These are phyloP conservation scores for Megathymus violae DNA, from an alignment of 1,140 invertebrate species.

Conservation along the genomic window DNA sequence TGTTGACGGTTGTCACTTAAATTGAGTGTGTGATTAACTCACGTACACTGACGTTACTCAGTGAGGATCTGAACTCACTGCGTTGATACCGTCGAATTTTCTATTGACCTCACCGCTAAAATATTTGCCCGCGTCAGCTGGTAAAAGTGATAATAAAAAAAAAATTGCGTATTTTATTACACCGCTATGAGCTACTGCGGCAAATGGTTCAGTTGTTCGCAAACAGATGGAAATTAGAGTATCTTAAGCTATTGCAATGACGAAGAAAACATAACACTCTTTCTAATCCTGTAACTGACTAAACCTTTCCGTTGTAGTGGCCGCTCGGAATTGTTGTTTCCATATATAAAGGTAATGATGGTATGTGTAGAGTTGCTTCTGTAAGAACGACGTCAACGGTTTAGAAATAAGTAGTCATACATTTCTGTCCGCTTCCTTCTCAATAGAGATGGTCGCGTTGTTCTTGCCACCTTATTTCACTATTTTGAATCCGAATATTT, in stretches of 20 bases:
- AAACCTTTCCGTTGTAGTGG: conserved; percentile 7
- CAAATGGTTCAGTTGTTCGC: conserved; percentile 1
- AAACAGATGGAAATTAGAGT: conserved; percentile 11
- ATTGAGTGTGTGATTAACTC: conserved; percentile 15
- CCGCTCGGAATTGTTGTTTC: conserved; percentile 14
- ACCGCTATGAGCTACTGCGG: conserved; percentile 13
- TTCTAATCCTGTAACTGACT: conserved; percentile 11
- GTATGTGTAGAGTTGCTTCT: conserved; percentile 16
- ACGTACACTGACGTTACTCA: conserved; percentile 10
- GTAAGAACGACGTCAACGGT: conserved; percentile 11
- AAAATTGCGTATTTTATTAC: conserved; percentile 3
- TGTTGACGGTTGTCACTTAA: conserved; percentile 12
- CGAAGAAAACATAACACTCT: conserved; percentile 5
- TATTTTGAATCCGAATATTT: not conserved
- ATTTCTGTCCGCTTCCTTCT: conserved; percentile 20
- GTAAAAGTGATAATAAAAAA: not conserved
- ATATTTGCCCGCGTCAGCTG: conserved; percentile 10
- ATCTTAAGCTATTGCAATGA: conserved; percentile 1
- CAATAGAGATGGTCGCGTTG: not conserved
- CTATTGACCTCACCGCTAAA: conserved; percentile 8
- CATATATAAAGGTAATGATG: conserved; percentile 3
- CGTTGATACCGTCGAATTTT: conserved; percentile 11
- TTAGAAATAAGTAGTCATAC: conserved; percentile 11
- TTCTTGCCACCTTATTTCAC: not conserved
- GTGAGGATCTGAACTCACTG: conserved; percentile 18